Percentiles rank a stretch among this genome's conserved stretches.
Evolutionary conservation across 2,797 vertebrate species (phyloP).

Genomic region (Ibycter americanus): DNA sequence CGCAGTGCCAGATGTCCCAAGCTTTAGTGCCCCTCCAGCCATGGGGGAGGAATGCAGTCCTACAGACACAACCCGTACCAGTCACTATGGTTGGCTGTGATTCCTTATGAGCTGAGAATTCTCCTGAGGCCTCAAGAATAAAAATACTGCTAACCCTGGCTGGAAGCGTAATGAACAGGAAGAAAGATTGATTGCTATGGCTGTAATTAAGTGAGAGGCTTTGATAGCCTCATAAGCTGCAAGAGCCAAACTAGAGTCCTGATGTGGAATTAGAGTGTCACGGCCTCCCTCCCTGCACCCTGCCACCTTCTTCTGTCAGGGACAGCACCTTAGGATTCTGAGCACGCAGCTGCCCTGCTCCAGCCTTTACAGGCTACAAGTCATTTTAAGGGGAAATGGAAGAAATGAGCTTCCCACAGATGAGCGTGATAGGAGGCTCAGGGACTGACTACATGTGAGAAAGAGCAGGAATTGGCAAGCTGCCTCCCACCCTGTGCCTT

Average conservation of each 20-base stretch:
- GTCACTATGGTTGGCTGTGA: neutral
- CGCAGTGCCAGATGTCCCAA: neutral
- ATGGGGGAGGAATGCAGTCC: neutral
- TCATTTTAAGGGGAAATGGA: constrained; percentile 36
- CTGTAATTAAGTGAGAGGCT: constrained; percentile 40
- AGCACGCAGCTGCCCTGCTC: constrained; percentile 30
- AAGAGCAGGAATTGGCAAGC: neutral
- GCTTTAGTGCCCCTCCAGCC: neutral
- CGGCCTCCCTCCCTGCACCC: neutral
- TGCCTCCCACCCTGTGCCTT: neutral
- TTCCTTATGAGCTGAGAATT: neutral
- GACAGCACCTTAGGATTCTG: constrained; percentile 25
- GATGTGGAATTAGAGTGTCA: neutral
- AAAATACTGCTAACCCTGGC: constrained; percentile 8
- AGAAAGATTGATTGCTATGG: constrained; percentile 32
- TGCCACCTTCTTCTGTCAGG: neutral
- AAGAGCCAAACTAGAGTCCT: neutral
- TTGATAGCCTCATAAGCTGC: neutral
- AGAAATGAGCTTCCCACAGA: constrained; percentile 30
- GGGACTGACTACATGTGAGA: neutral
- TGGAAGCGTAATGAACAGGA: constrained; percentile 22
- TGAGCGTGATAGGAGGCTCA: neutral
- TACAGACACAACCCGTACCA: neutral
- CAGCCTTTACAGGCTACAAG: constrained; percentile 39
- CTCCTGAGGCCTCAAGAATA: neutral